Evolutionary conservation across 2,797 vertebrate genomes (phyloP), one percentile per base, ranked within the genome.

Genomic region (Malurus splendens): DNA sequence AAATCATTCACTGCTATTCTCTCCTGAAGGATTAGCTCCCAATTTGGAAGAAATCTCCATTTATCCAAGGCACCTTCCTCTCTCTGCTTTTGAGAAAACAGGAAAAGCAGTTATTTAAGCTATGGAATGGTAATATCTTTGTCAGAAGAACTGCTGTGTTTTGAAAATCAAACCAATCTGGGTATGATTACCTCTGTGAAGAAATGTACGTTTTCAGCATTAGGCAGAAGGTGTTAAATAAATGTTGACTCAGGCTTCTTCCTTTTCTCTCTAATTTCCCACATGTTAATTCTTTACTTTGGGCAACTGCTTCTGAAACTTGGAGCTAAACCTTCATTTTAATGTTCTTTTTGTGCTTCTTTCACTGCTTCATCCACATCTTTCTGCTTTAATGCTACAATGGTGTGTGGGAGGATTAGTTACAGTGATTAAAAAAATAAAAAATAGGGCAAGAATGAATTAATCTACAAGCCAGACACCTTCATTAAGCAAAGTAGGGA

Each of bases 401-500:
- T 54, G 72, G 30, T 33, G 27, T 60, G 41, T 36, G 28, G 70
- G 82, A 90, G 82, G 56, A 86, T 93, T 92, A 90, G 89, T 87
- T 92, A 86, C 52, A n/a, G 25, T 70, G 79, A 91, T 89, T 22
- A 11, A 87, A 90, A 93, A 72, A 89, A 50, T 3, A n/a, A 39
- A 91, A 86, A 72, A 39, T 18, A 74, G 38, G 90, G 71, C 15
- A 84, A 86, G 64, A 75, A 78, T 83, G 52, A 86, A 92, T 92
- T 93, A 73, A 86, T 89, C 73, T 86, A 60, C 70, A 85, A 81
- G 85, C 50, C 56, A 92, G 92, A 73, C 77, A 94, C 87, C 85
- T 93, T 94, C 64, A 90, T 93, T 95, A 94, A 89, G 59, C 30
- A 81, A 90, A 89, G 90, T 48, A 86, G 42, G 32, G 67, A 81